Evolutionary conservation across 1,140 invertebrate genomes (phyloP), one percentile per base, ranked within the genome.

Genomic region (Galleria mellonella): DNA sequence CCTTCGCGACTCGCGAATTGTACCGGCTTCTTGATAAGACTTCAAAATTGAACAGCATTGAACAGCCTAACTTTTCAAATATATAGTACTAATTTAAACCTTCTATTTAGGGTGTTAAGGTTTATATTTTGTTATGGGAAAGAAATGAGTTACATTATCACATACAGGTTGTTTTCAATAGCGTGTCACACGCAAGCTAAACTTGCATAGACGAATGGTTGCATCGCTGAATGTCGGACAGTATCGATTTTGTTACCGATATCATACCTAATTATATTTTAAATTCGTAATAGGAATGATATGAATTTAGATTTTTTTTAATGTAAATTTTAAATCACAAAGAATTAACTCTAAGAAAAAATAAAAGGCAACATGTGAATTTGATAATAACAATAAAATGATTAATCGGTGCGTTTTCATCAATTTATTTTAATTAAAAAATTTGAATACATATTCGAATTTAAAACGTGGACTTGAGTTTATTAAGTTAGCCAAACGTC

Each of bases 141-240:
- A 17, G 29, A 4, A 15, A 15, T 37, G 17, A 15, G 14, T 37
- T 17, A 9, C 9, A 23, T 15, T 13, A n/a, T 17, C 2, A n/a
- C 9, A n/a, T n/a, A 37, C n/a, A 1, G 5, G 14, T 5, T n/a
- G 35, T 15, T 29, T 9, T 14, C 41, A 28, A 47, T 72, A 44
- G 72, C 72, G 72, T 76, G 72, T 56, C 43, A 48, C 70, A 76
- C 72, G 70, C 72, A 46, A 72, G 54, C 59, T 38, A 40, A 52
- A 49, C 13, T 54, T 67, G 69, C 69, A 71, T 72, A 72, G 61
- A 55, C 58, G 52, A 64, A 37, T 37, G 35, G 62, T 55, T 65
- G 61, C 62, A 67, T 61, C 60, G 64, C 36, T 46, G 50, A 54
- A 61, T 65, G 59, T 56, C 38, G 49, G 49, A 47, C 45, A 46